These are phyloP conservation scores for Gouania willdenowi DNA, from an alignment of 2,797 vertebrate genomes.

Conservation along the genomic window DNA sequence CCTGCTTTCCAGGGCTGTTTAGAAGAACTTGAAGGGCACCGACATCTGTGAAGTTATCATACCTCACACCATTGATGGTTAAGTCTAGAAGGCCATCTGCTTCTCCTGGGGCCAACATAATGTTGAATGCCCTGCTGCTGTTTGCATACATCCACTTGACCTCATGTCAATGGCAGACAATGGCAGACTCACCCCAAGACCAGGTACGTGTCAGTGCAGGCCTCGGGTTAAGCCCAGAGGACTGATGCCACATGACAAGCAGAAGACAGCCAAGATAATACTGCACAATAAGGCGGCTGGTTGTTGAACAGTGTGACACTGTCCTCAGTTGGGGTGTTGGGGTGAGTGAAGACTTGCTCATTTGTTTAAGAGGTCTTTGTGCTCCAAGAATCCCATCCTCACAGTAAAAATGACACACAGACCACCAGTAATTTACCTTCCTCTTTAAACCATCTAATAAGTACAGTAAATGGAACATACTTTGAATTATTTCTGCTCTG, in stretches of 20 bases:
- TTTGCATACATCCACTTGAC: conserved; percentile 74
- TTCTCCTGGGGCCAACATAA: conserved; percentile 18
- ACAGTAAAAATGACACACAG: too few species aligned
- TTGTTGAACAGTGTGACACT: conserved; percentile 36
- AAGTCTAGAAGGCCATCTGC: conserved; percentile 45
- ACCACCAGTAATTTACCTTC: too few species aligned
- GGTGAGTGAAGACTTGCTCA: conserved; percentile 17
- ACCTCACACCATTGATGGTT: conserved; percentile 33
- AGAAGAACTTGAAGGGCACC: conserved; percentile 20
- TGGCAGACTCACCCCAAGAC: conserved; percentile 54
- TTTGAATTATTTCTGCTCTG: too few species aligned
- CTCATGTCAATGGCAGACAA: conserved; percentile 60
- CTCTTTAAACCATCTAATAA: too few species aligned
- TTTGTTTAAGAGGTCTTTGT: conserved; percentile 47
- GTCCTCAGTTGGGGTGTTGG: conserved; percentile 22
- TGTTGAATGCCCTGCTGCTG: conserved; percentile 21
- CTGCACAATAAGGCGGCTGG: conserved; percentile 29
- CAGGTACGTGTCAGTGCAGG: conserved; percentile 60
- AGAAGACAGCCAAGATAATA: conserved; percentile 57
- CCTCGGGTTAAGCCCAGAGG: conserved; percentile 28
- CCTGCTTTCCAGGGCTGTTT: too few species aligned
- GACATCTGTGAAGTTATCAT: conserved; percentile 35
- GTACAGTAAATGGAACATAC: too few species aligned
- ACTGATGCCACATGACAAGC: conserved; percentile 70
- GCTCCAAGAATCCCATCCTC: too few species aligned